Evolutionary conservation across 2,888 invertebrate species (phyloP).

Genomic region (Theretra japonica): DNA sequence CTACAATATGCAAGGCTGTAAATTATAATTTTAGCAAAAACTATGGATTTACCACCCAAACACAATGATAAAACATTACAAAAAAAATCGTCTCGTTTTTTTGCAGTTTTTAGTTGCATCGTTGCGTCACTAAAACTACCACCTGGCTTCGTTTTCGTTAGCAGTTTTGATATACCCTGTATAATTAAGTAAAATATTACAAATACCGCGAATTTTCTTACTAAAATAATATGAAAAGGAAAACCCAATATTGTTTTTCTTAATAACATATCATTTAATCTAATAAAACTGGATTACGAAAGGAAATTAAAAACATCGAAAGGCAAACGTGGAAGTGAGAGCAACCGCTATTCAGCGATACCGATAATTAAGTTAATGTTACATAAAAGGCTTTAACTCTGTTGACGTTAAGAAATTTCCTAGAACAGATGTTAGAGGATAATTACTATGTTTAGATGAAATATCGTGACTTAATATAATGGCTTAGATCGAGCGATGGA

Average conservation of each 20-base stretch:
- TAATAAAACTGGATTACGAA: neutral
- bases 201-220: no score
- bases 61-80: no score
- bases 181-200: no score
- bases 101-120: no score
- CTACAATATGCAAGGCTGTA: no score
- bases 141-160: no score
- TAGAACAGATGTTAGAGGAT: slow-evolving; percentile 14
- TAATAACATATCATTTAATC: neutral
- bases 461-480: slow-evolving; percentile 4
- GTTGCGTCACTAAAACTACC: no score
- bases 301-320: slow-evolving; percentile 8
- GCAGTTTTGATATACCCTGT: no score
- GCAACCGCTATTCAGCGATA: neutral
- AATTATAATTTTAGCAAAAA: no score
- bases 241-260: no score
- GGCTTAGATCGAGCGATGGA: neutral
- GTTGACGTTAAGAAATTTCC: slow-evolving; percentile 15
- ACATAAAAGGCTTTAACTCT: slow-evolving; percentile 13
- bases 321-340: slow-evolving; percentile 5
- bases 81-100: no score
- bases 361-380: slow-evolving; percentile 11
- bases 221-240: neutral
- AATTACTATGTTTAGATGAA: neutral
- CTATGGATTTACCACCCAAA: no score